Base-by-base conservation (phyloP, 1,140 invertebrate species). In the Procambarus virginalis region DNA sequence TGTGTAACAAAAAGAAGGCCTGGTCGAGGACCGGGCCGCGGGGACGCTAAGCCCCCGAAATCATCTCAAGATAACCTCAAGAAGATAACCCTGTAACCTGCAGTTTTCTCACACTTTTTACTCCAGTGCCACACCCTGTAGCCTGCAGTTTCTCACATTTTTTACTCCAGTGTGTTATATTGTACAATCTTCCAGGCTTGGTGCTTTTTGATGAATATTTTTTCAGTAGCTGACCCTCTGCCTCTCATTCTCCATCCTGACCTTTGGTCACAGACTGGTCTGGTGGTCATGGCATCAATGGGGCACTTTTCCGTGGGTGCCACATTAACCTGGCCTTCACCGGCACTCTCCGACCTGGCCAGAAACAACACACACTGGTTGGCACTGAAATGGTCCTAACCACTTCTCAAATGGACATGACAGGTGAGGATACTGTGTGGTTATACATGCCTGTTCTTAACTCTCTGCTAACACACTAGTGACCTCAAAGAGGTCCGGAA, bases 331-430 rank as follows among this genome's bases (percentile, higher is more conserved):
- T 89, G 87, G 87, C 87, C 87, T 45, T 89, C 87, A 17, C 87
- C 87, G 78, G 87, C 87, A 45, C 68, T 89, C 49, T 89, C 87
- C 2, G 70, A 83, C 51, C 10, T 84, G 48, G 87, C 70, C 20
- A 10, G 20, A 20, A 84, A 84, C 68, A 89, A 89, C 46, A 58
- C 55, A 89, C 87, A 14, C 58, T 76, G 34, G 70, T 89, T 10
- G 87, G 87, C 55, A 89, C 87, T 4, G 48, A 89, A 6, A 81
- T 89, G 14, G n/a, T 58, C 8, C 81, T 89, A 70, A 76, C 68
- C 4, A 34, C 79, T 8, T 22, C 80, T 3, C 60, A 89, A n/a
- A 84, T 55, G 81, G 87, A 89, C 34, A 84, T 89, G 80, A 89
- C 87, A 78, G 87, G 87, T 82, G 46, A 77, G 51, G 12, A 55